Base-by-base conservation (phyloP, 2,113 vertebrate species). In the Lamprologus lemairii region DNA sequence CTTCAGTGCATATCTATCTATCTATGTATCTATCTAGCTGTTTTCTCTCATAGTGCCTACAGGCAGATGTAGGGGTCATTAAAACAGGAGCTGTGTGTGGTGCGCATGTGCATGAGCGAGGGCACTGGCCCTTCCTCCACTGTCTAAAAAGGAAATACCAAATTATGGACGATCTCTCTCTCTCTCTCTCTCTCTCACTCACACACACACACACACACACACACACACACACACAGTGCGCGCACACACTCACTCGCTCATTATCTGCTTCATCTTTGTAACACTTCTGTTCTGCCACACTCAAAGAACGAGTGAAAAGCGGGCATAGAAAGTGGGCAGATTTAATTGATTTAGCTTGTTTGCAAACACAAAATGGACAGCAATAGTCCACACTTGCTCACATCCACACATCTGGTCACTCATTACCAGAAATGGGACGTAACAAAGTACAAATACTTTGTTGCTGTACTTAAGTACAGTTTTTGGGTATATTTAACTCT, bases 111-210 rank as follows among this genome's bases (percentile, higher is more conserved):
- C 9, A 47, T 80, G 40, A 86, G 90, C 75, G 82, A 91, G 93
- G 89, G 91, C 93, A 92, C 53, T 93, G 89, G 88, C 83, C 94
- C 92, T 92, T 89, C 91, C 92, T 93, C 93, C 93, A n/a, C 82
- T 81, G 78, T 93, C 91, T 87, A 60, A 93, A 95, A 93, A 96
- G 95, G 95, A 96, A 96, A 95, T 96, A 95, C 95, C 95, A 96
- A 94, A 96, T 96, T 96, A 96, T 90, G 80, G 81, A 92, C 92
- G 89, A 58, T 85, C 88, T 85, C 91, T 88, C 93, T 73, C 92
- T 87, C 93, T 3, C 23, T 7, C 54, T 21, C 49, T 5, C 17
- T 17, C 47, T 3, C 45, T 4, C 14, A 6, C 28, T 1, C 47
- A 2, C 19, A 1, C 51, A 0, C n/a, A 4, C 51, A 4, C 10